phyloP scores from a whole-genome alignment of 2,113 vertebrate species.

The Piprites chloris region DNA sequence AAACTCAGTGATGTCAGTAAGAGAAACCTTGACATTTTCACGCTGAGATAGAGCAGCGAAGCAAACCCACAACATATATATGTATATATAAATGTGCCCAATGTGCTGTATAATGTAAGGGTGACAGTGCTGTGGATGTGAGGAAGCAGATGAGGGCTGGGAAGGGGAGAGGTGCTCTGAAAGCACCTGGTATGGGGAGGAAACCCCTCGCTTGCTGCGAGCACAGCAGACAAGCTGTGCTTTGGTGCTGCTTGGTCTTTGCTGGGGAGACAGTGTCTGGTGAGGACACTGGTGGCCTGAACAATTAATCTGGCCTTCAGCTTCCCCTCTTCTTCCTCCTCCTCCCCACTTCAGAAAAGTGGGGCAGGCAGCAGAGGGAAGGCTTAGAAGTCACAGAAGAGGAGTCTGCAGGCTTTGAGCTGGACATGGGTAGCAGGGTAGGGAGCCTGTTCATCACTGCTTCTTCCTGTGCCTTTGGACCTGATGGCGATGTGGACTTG shows the following conservation, averaged over 20 bases:
- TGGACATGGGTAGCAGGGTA: accelerated
- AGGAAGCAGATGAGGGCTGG: background rate
- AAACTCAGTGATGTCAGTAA: background rate
- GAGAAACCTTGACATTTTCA: background rate
- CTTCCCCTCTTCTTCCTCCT: background rate
- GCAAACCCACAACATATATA: accelerated
- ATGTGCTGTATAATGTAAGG: accelerated
- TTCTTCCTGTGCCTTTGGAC: background rate
- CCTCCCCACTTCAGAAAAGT: background rate
- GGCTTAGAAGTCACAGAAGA: background rate
- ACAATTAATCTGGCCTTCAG: background rate
- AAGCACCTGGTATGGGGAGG: accelerated
- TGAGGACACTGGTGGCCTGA: accelerated
- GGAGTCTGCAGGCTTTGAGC: background rate
- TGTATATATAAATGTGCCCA: accelerated
- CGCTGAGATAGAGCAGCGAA: background rate
- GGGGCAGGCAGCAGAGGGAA: background rate
- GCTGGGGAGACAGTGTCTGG: background rate
- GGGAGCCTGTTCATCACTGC: background rate
- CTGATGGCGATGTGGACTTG: background rate
- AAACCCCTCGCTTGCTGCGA: background rate
- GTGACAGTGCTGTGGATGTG: accelerated
- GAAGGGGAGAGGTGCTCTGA: background rate
- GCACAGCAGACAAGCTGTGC: background rate
- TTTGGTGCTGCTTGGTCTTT: background rate